Evolutionary conservation across 2,113 vertebrate genomes (phyloP).

Genomic region (Trogon surrucura): DNA sequence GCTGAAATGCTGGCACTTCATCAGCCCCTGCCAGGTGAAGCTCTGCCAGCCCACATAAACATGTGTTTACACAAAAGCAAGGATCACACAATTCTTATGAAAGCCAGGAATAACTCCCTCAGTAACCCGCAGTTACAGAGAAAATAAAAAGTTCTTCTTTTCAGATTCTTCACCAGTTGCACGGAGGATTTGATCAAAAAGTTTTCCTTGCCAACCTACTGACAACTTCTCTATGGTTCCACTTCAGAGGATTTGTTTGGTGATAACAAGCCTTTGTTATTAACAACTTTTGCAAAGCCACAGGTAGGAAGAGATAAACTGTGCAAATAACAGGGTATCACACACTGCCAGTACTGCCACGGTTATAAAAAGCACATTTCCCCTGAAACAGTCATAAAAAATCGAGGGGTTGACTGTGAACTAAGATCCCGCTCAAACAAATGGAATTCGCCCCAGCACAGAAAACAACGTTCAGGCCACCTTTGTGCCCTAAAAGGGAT

Average conservation of each 20-base stretch:
- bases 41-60: background rate
- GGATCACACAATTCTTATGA: background rate
- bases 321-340: slow-evolving; percentile 23
- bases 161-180: background rate
- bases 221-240: background rate
- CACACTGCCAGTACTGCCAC: background rate
- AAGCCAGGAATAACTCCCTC: background rate
- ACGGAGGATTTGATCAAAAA: background rate
- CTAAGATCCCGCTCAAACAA: background rate
- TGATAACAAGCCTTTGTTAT: slow-evolving; percentile 46
- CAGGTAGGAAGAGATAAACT: slow-evolving; percentile 60
- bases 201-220: background rate
- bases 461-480: background rate
- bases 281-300: slow-evolving; percentile 4
- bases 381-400: background rate
- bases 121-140: background rate
- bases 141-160: background rate
- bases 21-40: background rate
- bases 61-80: background rate
- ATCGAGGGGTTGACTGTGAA: background rate
- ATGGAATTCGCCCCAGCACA: background rate
- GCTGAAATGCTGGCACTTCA: background rate
- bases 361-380: background rate
- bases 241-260: slow-evolving; percentile 25
- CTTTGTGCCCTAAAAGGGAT: background rate